These are phyloP conservation scores for Plagiodera versicolora DNA, from an alignment of 2,888 invertebrate species.

Conservation along the genomic window DNA sequence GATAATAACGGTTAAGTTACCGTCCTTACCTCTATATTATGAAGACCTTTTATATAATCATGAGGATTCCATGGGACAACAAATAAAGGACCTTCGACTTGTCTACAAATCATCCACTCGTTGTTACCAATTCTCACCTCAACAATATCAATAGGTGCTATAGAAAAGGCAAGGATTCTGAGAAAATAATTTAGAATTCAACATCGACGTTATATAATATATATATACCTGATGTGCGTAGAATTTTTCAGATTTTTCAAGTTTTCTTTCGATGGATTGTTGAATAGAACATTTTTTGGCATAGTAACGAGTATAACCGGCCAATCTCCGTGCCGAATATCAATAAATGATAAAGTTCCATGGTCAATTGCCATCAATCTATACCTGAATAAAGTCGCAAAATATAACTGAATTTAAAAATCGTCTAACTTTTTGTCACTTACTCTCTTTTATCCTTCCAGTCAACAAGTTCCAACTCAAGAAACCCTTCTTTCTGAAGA, in stretches of 20 bases:
- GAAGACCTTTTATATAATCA: constrained; percentile 66
- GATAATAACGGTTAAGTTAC: no score
- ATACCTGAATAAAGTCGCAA: no score
- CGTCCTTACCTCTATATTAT: constrained; percentile 62
- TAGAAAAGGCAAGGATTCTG: constrained; percentile 79
- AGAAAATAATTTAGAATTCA: constrained; percentile 27
- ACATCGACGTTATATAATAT: not conserved
- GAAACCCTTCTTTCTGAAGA: constrained; percentile 75
- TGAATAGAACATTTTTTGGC: constrained; percentile 82
- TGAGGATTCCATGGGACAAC: constrained; percentile 73
- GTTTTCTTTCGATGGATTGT: constrained; percentile 75
- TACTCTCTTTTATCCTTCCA: constrained; percentile 90
- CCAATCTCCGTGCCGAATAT: constrained; percentile 75
- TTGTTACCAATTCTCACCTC: constrained; percentile 68
- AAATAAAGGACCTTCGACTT: constrained; percentile 71
- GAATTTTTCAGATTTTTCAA: constrained; percentile 67
- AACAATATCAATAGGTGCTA: constrained; percentile 65
- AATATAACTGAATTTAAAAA: no score
- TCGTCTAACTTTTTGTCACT: constrained; percentile 41
- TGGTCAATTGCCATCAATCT: constrained; percentile 86
- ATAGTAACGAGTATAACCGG: constrained; percentile 84
- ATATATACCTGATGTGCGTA: constrained; percentile 69
- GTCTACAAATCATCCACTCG: constrained; percentile 65
- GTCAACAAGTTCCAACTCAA: constrained; percentile 88
- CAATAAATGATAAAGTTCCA: constrained; percentile 83